phyloP scores from a whole-genome alignment of 2,113 vertebrate species.

The Atlantisia rogersi region DNA sequence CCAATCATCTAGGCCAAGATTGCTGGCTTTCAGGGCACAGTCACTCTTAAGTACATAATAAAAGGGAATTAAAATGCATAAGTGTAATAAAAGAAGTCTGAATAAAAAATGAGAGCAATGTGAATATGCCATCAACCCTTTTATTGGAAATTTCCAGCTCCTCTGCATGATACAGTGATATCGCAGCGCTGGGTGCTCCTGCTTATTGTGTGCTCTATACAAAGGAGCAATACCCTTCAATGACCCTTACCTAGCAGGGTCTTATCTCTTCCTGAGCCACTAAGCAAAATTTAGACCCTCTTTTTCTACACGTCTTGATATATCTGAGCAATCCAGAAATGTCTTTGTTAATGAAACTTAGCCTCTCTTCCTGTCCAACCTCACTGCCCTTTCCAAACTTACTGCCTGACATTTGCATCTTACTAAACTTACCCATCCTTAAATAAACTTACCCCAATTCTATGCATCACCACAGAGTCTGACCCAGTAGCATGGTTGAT shows the following conservation, averaged over 20 bases:
- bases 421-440: not conserved
- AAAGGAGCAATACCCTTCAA: not conserved
- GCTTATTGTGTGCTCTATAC: not conserved
- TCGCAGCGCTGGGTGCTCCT: not conserved
- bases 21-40: not conserved
- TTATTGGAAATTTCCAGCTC: not conserved
- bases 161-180: fast-evolving
- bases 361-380: not conserved
- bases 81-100: conserved; percentile 36
- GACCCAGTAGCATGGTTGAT: not conserved
- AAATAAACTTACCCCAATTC: not conserved
- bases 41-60: not conserved
- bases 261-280: not conserved
- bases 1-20: not conserved
- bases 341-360: not conserved
- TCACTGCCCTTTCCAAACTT: not conserved
- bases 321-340: not conserved
- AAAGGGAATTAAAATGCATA: conserved; percentile 31
- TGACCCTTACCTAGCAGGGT: not conserved
- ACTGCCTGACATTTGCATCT: not conserved
- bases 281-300: not conserved
- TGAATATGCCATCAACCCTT: not conserved
- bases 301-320: not conserved
- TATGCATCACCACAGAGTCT: not conserved
- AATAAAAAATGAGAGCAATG: not conserved